Evolutionary conservation across 2,797 vertebrate species (phyloP), one percentile per base, ranked within the genome.

Genomic region (Malurus leucopterus): DNA sequence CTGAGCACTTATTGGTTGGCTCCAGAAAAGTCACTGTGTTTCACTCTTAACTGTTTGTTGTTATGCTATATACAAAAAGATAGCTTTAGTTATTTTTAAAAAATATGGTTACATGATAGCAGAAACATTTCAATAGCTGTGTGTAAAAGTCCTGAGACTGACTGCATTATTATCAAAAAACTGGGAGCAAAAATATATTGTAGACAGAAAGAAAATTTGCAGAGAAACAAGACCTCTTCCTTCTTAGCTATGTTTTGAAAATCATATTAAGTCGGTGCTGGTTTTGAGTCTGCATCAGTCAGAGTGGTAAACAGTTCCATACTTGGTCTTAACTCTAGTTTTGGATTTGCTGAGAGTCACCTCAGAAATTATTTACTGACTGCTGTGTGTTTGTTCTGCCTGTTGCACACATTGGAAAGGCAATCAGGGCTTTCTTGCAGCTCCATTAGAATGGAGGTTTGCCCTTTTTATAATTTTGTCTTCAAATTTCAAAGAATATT

Each of bases 301-400:
- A 20, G 20, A 47, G 13, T 18, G 20, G 8, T 3, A 0, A 63
- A 9, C 12, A 23, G 26, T 38, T 36, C 26, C 0, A 0, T 9
- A 6, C 29, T 67, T 88, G 15, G 5, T 44, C 23, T 43, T 55
- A 58, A n/a, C 34, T 27, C 76, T 24, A 62, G 26, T 19, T 73
- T 59, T 57, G 29, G 13, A 21, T 64, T 84, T 71, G 27, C 24
- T 82, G 32, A 23, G 27, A 57, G 16, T 27, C 1, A 2, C 17
- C 17, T 41, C 12, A 88, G n/a, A 49, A 86, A 38, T 49, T 1
- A 19, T 29, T 51, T 36, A 43, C 32, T 63, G 34, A 11, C 34
- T 65, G 44, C 13, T 68, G 14, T 26, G 17, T 68, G 2, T 64
- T 72, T 50, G 5, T 43, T 5, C n/a, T 86, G 23, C 17, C 54